A percentile compares a stretch with the other conserved stretches of the same genome.
Conservation (phyloP, 2,888 invertebrate genomes). For the Melinopterus prodromus region DNA sequence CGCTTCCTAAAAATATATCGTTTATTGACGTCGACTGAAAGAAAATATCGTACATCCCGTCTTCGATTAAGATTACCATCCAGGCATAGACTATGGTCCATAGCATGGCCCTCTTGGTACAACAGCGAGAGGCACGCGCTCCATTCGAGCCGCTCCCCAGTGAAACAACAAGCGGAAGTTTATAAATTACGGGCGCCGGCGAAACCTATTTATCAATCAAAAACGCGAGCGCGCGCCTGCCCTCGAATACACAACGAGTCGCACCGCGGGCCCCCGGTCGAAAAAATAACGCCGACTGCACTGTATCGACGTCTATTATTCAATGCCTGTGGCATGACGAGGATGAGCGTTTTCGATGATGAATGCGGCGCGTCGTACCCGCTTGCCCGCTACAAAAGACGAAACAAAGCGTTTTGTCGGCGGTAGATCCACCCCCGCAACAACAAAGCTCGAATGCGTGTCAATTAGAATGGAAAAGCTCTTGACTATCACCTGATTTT, state of each 20-base stretch:
- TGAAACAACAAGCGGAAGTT: conserved; percentile 25
- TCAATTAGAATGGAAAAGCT: neutral
- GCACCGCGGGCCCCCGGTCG: conserved; percentile 5
- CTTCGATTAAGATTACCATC: neutral
- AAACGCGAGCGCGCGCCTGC: conserved; percentile 16
- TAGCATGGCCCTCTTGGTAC: neutral
- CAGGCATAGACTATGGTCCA: neutral
- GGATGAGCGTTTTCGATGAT: neutral
- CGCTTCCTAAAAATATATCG: too few relatives aligned
- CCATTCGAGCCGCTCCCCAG: conserved; percentile 10
- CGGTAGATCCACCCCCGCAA: neutral
- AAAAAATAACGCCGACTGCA: conserved; percentile 19
- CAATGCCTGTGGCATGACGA: conserved; percentile 1
- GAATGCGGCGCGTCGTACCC: neutral
- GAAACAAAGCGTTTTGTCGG: conserved; percentile 4
- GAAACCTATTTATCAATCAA: conserved; percentile 27
- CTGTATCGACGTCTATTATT: conserved; percentile 24
- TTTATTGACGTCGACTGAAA: neutral
- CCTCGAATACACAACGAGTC: conserved; percentile 15
- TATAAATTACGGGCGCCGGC: conserved; percentile 22
- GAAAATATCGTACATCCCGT: neutral
- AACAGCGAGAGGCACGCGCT: neutral
- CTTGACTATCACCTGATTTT: neutral
- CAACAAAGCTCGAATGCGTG: conserved; percentile 4
- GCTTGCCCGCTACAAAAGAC: neutral